These are phyloP conservation scores for Felis chaus DNA, from an alignment of 2,113 vertebrate species.

Conservation along the genomic window DNA sequence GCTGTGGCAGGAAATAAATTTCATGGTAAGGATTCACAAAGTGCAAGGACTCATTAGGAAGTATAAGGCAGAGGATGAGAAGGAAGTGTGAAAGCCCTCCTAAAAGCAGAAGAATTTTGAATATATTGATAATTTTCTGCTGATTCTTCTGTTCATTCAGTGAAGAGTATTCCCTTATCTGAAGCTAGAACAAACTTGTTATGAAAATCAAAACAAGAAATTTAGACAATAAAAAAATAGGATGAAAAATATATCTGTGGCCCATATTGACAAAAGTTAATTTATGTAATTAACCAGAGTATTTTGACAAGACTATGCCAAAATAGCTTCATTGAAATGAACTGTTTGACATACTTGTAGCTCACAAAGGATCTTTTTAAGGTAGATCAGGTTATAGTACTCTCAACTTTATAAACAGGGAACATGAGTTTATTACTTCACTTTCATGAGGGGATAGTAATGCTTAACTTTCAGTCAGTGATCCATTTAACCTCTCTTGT, in stretches of 20 bases:
- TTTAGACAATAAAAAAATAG: not conserved
- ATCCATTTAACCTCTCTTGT: not conserved
- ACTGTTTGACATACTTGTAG: not conserved
- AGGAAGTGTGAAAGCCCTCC: not conserved
- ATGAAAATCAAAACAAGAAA: not conserved
- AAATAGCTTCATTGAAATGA: not conserved
- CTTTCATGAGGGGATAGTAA: not conserved
- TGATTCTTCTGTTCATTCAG: not conserved
- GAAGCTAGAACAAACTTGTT: not conserved
- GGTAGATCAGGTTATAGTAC: not conserved
- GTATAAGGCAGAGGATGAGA: not conserved
- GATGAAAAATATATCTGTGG: not conserved
- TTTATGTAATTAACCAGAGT: not conserved
- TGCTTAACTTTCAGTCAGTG: not conserved
- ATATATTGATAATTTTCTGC: not conserved
- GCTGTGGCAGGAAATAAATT: not conserved
- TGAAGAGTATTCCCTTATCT: not conserved
- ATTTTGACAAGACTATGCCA: not conserved
- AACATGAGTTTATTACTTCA: not conserved
- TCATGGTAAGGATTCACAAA: not conserved
- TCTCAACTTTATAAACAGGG: not conserved
- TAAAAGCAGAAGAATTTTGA: not conserved
- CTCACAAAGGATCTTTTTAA: not conserved
- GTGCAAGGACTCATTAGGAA: not conserved
- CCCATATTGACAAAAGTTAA: not conserved